Conservation (phyloP, 2,113 vertebrate species). For the Tupaia chinensis region DNA sequence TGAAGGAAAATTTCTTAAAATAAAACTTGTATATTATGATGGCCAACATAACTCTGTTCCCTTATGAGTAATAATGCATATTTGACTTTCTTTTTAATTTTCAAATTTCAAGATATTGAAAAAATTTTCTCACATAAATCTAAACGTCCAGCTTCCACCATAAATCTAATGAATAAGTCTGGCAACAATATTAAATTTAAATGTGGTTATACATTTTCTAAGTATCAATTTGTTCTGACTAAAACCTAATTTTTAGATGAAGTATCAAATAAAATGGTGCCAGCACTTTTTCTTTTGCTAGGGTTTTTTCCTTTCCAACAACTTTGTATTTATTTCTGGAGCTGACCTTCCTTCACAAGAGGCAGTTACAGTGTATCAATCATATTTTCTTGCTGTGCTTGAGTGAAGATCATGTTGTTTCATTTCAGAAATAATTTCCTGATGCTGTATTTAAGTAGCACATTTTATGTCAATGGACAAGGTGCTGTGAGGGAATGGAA, state of each 20-base stretch:
- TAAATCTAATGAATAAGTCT: not conserved
- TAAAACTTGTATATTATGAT: not conserved
- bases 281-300: slow-evolving; percentile 5
- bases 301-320: slow-evolving; percentile 70
- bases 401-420: slow-evolving; percentile 74
- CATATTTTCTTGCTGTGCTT: slow-evolving; percentile 72
- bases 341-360: slow-evolving; percentile 66
- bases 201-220: not conserved
- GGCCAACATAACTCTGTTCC: not conserved
- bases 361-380: slow-evolving; percentile 74
- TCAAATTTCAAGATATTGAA: slow-evolving; percentile 10
- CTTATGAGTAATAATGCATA: not conserved
- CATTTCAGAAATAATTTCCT: slow-evolving; percentile 80
- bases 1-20: not conserved
- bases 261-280: slow-evolving; percentile 49
- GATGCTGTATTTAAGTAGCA: slow-evolving; percentile 71
- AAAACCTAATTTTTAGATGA: slow-evolving; percentile 10
- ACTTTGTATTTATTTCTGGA: slow-evolving; percentile 55
- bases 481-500: slow-evolving; percentile 31
- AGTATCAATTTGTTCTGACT: not conserved
- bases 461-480: slow-evolving; percentile 62
- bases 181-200: slow-evolving; percentile 51
- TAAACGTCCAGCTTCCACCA: not conserved
- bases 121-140: not conserved
- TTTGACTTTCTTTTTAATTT: not conserved